phyloP scores from a whole-genome alignment of 2,113 vertebrate genomes.

The Ceuthmochares aereus region DNA sequence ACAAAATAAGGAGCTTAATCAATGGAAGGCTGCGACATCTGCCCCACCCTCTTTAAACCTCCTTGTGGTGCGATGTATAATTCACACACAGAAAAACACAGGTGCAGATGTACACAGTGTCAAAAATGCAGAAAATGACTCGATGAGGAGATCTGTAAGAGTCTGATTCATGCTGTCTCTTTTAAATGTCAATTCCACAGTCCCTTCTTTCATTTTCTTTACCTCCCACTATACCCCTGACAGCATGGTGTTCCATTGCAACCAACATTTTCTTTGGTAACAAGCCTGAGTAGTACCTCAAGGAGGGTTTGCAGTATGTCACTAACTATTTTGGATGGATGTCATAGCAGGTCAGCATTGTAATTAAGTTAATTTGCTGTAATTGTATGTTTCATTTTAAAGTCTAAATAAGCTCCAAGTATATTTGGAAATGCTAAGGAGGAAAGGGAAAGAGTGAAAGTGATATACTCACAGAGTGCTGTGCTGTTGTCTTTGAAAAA shows the following conservation, averaged over 20 bases:
- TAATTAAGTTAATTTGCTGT: conserved; percentile 37
- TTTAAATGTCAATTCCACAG: conserved; percentile 21
- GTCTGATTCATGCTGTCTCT: neutral
- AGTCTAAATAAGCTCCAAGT: neutral
- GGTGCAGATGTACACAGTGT: neutral
- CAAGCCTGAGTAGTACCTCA: neutral
- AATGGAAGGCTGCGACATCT: neutral
- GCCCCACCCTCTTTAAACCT: neutral
- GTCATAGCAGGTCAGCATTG: neutral
- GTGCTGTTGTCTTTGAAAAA: neutral
- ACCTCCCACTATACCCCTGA: neutral
- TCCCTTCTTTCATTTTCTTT: conserved; percentile 2
- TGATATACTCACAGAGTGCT: neutral
- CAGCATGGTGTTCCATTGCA: neutral
- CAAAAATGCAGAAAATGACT: neutral
- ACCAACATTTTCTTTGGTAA: neutral
- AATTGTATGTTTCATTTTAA: conserved; percentile 42
- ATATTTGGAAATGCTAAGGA: neutral
- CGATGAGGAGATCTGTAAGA: neutral
- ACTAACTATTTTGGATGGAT: neutral
- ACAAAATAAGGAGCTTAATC: neutral
- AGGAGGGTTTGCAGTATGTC: neutral
- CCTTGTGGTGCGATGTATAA: neutral
- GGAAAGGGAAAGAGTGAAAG: neutral
- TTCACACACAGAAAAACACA: neutral